Evolutionary conservation across 1,140 invertebrate genomes (phyloP), one percentile per base, ranked within the genome.

Genomic region (Mylabris phalerata): DNA sequence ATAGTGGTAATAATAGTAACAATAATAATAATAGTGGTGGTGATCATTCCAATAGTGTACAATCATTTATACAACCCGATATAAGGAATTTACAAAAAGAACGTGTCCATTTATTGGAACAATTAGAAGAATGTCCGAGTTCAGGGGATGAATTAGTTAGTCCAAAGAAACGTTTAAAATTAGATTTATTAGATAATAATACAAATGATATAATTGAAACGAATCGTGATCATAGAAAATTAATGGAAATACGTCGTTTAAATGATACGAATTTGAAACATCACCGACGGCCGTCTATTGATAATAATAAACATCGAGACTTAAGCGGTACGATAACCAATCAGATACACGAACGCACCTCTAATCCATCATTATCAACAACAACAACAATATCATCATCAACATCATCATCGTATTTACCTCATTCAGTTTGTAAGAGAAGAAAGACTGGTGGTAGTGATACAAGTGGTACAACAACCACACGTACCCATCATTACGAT

Each of bases 71-170:
- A 10, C 79, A 80, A 2, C 79, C 78, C 3, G 81, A 87, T 67
- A 85, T 87, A 48, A 71, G 82, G 44, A 82, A 85, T 64, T 75
- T 86, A 44, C 84, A 88, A 66, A 88, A 87, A 70, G 85, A 85
- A 68, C 78, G 85, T 42, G 83, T 83, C 4, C 84, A 83, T 67
- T 75, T 86, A 32, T 68, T 87, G 19, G 86, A 88, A 68, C 85
- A 87, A 67, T 76, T 86, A 41, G 85, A 88, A 67, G 84, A 87
- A 63, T 86, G 83, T 74, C 80, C 79, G 54, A 87, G 85, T 66
- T 86, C 84, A 65, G 85, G 85, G 40, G 84, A 86, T 71, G 84
- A 86, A 68, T 73, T 79, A 55, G 76, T 82, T 58, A 81, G 82
- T 66, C 81, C 80, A 27, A 83, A 84, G 65, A 86, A 86, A 71